Conservation (phyloP, 1,140 invertebrate species). For the Conus betulinus region DNA sequence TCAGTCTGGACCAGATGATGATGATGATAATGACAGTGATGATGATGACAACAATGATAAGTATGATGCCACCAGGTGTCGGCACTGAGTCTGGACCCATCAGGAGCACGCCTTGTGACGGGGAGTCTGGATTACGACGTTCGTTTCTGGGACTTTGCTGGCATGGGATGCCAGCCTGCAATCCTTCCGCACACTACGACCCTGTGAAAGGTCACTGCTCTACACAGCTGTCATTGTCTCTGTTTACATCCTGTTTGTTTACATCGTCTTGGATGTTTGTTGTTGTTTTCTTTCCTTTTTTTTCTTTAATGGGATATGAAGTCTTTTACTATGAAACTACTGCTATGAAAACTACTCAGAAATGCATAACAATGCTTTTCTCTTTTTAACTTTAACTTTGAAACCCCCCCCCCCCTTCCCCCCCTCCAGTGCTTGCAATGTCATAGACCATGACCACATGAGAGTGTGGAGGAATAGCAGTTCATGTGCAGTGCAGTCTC, state of each 20-base stretch:
- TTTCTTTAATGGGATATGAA: background rate
- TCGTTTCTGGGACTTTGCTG: constrained; percentile 98
- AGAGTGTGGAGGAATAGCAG: too few species aligned
- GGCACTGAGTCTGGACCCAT: constrained; percentile 92
- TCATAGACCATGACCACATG: too few species aligned
- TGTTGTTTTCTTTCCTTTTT: background rate
- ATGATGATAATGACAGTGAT: too few species aligned
- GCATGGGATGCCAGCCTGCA: constrained; percentile 95
- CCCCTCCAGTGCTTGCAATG: too few species aligned
- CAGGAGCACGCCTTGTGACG: constrained; percentile 93
- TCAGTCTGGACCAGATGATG: too few species aligned
- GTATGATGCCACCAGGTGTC: constrained; percentile 75
- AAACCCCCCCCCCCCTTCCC: too few species aligned
- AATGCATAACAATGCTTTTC: too few species aligned
- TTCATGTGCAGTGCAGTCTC: too few species aligned
- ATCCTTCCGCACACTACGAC: constrained; percentile 93
- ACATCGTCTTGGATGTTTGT: background rate
- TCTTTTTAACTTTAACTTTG: too few species aligned
- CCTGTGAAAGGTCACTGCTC: constrained; percentile 87
- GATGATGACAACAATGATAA: too few species aligned
- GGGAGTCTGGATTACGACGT: constrained; percentile 96
- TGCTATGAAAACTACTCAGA: too few species aligned
- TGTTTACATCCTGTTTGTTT: background rate
- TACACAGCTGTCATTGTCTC: background rate
- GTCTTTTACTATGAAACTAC: too few species aligned